Evolutionary conservation across 2,797 vertebrate genomes (phyloP), one percentile per base, ranked within the genome.

Genomic region (Nothura maculosa): DNA sequence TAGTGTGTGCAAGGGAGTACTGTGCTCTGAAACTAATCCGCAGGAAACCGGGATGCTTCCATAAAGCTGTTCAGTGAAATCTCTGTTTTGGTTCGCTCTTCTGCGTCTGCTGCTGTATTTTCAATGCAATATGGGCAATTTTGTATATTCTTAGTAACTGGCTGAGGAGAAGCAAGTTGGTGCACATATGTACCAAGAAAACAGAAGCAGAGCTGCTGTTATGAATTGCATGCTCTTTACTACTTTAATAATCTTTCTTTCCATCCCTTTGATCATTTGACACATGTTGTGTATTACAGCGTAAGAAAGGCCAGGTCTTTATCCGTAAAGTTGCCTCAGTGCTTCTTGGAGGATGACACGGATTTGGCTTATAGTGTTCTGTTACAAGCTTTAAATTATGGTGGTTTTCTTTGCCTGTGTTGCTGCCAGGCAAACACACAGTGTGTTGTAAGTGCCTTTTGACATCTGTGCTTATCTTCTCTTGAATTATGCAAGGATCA

Each of bases 381-480:
- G 69, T 66, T 85, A 48, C 0, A 6, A 63, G 60, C 82, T 87
- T 86, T 91, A 93, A 74, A 90, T 92, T 83, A 70, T n/a, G 20
- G 40, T 32, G 87, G 43, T 28, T 7, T 15, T 76, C 76, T 90
- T 94, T 87, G 38, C 55, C 73, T 30, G 1, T 73, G 19, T 73
- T 93, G 63, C 92, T 94, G 74, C 90, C 87, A 89, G 79, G 89
- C 94, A 93, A 96, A 92, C 77, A 84, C 57, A 87, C 2, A 1
- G 48, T 86, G 60, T 96, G 86, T 86, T 92, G 79, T 87, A 93
- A 95, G 40, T 84, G 50, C 32, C 69, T 94, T 95, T 81, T 93
- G 89, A 92, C 92, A 93, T 94, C 85, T 91, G 85, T 89, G 36
- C 94, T 94, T 94, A 95, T 90, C 94, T 89, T 90, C 74, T 63